Evolutionary conservation across 2,797 vertebrate genomes (phyloP).

Genomic region (Eospalax fontanierii): DNA sequence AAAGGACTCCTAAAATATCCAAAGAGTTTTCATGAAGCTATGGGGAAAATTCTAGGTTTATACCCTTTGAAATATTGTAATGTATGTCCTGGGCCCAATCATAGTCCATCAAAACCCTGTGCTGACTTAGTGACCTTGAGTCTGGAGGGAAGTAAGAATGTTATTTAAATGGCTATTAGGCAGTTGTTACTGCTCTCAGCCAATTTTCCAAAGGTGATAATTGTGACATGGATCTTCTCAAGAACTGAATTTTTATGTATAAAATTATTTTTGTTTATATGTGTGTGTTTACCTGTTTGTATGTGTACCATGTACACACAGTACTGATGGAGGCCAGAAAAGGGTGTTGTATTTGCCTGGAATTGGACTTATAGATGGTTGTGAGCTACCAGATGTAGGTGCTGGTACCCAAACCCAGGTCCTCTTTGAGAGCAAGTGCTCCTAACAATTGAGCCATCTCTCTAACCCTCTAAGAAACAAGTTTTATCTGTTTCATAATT

Average conservation of each 20-base stretch:
- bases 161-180: not conserved
- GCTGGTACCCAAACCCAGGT: too few relatives aligned
- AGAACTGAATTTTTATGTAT: not conserved
- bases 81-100: not conserved
- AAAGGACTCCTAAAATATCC: conserved; percentile 54
- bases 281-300: too few relatives aligned
- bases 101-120: conserved; percentile 9
- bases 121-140: conserved; percentile 20
- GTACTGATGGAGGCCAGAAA: too few relatives aligned
- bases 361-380: too few relatives aligned
- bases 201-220: not conserved
- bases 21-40: conserved; percentile 6
- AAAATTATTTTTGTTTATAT: too few relatives aligned
- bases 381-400: too few relatives aligned
- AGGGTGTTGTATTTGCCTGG: too few relatives aligned
- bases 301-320: too few relatives aligned
- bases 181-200: not conserved
- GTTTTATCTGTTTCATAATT: not conserved
- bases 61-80: conserved; percentile 55
- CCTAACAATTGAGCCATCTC: too few relatives aligned
- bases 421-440: too few relatives aligned
- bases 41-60: conserved; percentile 37
- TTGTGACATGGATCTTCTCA: not conserved
- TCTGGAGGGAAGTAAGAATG: conserved; percentile 29
- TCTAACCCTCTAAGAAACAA: not conserved